A percentile compares a stretch with the other conserved stretches of the same genome.
These are phyloP conservation scores for Euborellia annulipes DNA, from an alignment of 1,140 invertebrate species.

Conservation along the genomic window DNA sequence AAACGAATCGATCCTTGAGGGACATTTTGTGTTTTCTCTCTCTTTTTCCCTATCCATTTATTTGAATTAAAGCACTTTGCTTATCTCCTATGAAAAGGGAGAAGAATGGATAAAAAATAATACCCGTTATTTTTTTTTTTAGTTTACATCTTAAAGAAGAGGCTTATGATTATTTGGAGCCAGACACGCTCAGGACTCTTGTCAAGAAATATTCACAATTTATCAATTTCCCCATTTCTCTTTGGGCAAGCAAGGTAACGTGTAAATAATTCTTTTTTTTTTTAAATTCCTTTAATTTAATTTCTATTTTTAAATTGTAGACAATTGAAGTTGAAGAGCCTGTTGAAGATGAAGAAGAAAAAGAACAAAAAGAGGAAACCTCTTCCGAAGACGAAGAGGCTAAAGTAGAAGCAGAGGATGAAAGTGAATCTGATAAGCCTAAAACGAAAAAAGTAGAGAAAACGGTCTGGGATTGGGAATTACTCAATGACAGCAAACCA, in stretches of 20 bases:
- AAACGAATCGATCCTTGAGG: too few species aligned
- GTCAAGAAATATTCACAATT: conserved; percentile 99
- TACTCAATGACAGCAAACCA: conserved; percentile 91
- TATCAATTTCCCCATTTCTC: conserved; percentile 96
- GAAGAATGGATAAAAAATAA: too few species aligned
- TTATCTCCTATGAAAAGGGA: too few species aligned
- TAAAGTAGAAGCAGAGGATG: conserved; percentile 45
- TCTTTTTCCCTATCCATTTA: too few species aligned
- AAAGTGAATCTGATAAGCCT: conserved; percentile 51
- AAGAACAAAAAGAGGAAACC: conserved; percentile 23
- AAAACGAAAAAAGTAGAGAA: conserved; percentile 92
- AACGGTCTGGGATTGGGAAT: conserved; percentile 96
- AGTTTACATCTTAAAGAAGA: conserved; percentile 92
- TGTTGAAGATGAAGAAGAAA: conserved; percentile 20
- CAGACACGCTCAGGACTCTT: conserved; percentile 74
- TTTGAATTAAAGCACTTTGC: too few species aligned
- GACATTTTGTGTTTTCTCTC: too few species aligned
- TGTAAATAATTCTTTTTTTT: background rate
- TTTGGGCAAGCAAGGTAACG: conserved; percentile 77
- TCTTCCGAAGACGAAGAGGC: conserved; percentile 33
- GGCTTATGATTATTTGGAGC: conserved; percentile 87
- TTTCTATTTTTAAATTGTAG: background rate
- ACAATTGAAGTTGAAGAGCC: conserved; percentile 21
- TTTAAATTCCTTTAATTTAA: background rate
- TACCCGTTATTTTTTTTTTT: conserved; percentile 20